phyloP scores from a whole-genome alignment of 2,888 invertebrate genomes.

The Ectobius pallidus region DNA sequence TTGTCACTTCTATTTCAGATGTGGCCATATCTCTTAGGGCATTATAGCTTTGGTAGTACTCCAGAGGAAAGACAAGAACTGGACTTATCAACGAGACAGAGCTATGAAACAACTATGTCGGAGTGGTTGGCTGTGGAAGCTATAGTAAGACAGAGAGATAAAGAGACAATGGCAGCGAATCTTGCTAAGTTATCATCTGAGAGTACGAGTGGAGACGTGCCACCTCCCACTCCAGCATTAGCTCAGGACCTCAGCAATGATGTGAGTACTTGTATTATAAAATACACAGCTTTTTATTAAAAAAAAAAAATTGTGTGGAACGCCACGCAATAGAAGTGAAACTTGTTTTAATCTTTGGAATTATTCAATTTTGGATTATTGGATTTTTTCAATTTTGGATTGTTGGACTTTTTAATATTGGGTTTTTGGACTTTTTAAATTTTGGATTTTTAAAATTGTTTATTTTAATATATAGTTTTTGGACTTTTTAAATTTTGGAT shows the following conservation, averaged over 20 bases:
- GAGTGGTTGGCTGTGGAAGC: slow-evolving; percentile 96
- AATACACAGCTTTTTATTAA: no score
- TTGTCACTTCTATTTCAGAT: no score
- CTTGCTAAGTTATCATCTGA: slow-evolving; percentile 84
- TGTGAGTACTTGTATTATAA: slow-evolving; percentile 48
- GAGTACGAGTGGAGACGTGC: slow-evolving; percentile 64
- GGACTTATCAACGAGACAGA: slow-evolving; percentile 70
- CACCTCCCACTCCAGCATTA: slow-evolving; percentile 46
- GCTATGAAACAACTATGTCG: slow-evolving; percentile 90
- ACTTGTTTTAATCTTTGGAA: no score
- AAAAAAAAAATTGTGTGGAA: no score
- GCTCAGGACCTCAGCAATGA: slow-evolving; percentile 61
- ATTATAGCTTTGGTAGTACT: slow-evolving; percentile 80
- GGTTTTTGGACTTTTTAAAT: no score
- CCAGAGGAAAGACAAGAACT: slow-evolving; percentile 68
- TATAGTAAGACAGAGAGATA: slow-evolving; percentile 82
- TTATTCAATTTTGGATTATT: no score
- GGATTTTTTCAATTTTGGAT: no score
- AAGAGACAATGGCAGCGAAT: slow-evolving; percentile 82
- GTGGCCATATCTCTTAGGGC: slow-evolving; percentile 89
- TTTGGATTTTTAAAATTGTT: no score
- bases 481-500: no score
- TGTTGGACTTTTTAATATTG: no score
- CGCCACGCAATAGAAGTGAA: no score
- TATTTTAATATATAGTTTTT: no score